Evolutionary conservation across 2,113 vertebrate genomes (phyloP), one percentile per base, ranked within the genome.

Genomic region (Cavia porcellus): DNA sequence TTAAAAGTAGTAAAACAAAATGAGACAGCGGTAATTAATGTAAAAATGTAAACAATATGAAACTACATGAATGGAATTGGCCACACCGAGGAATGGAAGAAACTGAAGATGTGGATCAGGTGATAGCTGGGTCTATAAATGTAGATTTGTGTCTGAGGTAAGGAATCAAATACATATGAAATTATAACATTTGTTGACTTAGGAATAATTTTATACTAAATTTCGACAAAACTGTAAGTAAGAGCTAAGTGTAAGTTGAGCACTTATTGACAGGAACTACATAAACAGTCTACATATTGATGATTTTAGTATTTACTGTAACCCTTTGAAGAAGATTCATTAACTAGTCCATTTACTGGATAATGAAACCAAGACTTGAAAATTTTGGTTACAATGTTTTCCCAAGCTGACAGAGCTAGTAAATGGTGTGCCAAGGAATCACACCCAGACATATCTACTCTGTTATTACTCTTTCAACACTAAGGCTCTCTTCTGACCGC

Each of bases 161-260:
- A 92, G 50, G 74, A 35, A 77, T 15, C 42, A 94, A 85, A 74
- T 82, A 82, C 80, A 94, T n/a, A 20, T 50, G 6, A 95, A 92
- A 70, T 62, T 15, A 90, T 55, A 86, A 62, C 8, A 94, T 38
- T 3, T 72, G 59, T 19, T n/a, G 8, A 86, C 59, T 86, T 77
- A 38, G 24, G 2, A 62, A 84, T 9, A 47, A 12, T 55, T 94
- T 61, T 95, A 15, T 79, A 80, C 25, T 68, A 45, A 55, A 52
- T 68, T 66, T 75, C 45, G 74, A 85, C 90, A 57, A 45, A 86
- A 47, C 17, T 82, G 4, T 30, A 84, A 77, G 9, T 15, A 77
- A 84, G 11, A 52, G 38, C 9, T 24, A 79, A 17, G 38, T 17
- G 77, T 45, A 47, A 82, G 82, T 12, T 87, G 38, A 80, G 24